Percentiles rank a stretch among this genome's conserved stretches.
phyloP scores from a whole-genome alignment of 2,888 invertebrate genomes.

The Zhuqinia jingwanae region DNA sequence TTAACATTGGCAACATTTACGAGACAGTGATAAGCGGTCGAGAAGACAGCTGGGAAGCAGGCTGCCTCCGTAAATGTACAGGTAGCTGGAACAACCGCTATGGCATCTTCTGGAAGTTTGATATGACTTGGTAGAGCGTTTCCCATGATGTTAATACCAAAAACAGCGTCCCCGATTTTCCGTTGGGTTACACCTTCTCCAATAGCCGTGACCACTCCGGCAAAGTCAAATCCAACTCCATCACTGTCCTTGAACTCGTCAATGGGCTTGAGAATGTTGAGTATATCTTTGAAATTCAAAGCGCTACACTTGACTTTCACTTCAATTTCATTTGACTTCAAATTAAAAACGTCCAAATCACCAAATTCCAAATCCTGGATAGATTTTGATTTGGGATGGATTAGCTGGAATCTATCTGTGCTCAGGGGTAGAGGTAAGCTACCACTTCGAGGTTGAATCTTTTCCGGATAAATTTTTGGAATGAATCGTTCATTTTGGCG shows the following conservation, averaged over 20 bases:
- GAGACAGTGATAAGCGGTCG: slow-evolving; percentile 55
- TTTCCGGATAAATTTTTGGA: slow-evolving; percentile 20
- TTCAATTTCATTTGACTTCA: slow-evolving; percentile 59
- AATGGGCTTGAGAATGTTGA: slow-evolving; percentile 66
- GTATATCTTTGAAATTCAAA: slow-evolving; percentile 69
- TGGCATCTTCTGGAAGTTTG: slow-evolving; percentile 32
- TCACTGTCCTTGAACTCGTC: slow-evolving; percentile 63
- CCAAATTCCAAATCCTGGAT: slow-evolving; percentile 63
- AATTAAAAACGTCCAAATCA: neutral
- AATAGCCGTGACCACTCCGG: slow-evolving; percentile 62
- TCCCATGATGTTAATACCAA: slow-evolving; percentile 60
- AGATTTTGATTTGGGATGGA: slow-evolving; percentile 59
- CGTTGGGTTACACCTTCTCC: slow-evolving; percentile 32
- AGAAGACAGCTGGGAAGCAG: slow-evolving; percentile 51
- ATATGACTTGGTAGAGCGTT: slow-evolving; percentile 67
- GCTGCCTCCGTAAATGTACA: slow-evolving; percentile 43
- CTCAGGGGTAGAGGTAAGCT: slow-evolving; percentile 22
- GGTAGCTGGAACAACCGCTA: slow-evolving; percentile 20
- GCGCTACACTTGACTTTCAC: slow-evolving; percentile 62
- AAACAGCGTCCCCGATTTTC: slow-evolving; percentile 64
- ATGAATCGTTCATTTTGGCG: neutral
- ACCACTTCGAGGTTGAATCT: neutral
- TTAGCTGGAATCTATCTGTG: slow-evolving; percentile 38
- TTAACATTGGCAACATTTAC: slow-evolving; percentile 28
- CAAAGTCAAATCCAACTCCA: slow-evolving; percentile 68